Evolutionary conservation across 1,140 invertebrate species (phyloP), one percentile per base, ranked within the genome.

Genomic region (Branchinecta lynchi): DNA sequence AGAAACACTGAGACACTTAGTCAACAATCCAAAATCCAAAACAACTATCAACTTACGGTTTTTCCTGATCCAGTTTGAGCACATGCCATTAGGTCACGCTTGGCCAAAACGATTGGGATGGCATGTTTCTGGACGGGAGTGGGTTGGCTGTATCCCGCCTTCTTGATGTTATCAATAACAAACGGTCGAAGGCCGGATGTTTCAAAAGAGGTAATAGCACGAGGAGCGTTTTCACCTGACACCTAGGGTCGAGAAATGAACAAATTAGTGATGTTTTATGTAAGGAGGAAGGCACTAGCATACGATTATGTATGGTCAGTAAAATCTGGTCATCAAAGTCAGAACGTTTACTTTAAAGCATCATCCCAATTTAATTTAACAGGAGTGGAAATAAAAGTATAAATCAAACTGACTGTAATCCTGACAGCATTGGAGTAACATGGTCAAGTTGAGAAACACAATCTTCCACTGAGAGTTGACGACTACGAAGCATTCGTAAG

Each of bases 51-150:
- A 77, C 78, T 79, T 78, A 84, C 84, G 12, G 93, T 96, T 84
- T 98, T 98, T 45, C 96, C 96, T 0, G 93, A 96, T 0, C 96
- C 96, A 51, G 96, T 99, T 79, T 98, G 94, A 0, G 96, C 95
- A 78, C 95, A 98, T 0, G 87, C 94, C 93, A 98, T 98, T 8
- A 98, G 74, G 81, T 98, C 95, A 66, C 91, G 78, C 7, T 86
- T 86, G 0, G 71, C 79, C 75, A 86, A 77, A 51, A 98, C 86
- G 15, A 90, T 87, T 0, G 95, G 93, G 66, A 97, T 87, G 0
- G 91, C 86, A 72, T 89, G 81, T 75, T 95, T 94, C 76, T 99
- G 96, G 51, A 99, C 88, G 0, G 95, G 94, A 0, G 95, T 98
- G 0, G 94, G 93, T 73, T 86, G 88, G 0, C 74, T 84, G 76